A percentile compares a stretch with the other conserved stretches of the same genome.
Evolutionary conservation across 2,113 vertebrate species (phyloP).

Genomic region (Brachirus orientalis): DNA sequence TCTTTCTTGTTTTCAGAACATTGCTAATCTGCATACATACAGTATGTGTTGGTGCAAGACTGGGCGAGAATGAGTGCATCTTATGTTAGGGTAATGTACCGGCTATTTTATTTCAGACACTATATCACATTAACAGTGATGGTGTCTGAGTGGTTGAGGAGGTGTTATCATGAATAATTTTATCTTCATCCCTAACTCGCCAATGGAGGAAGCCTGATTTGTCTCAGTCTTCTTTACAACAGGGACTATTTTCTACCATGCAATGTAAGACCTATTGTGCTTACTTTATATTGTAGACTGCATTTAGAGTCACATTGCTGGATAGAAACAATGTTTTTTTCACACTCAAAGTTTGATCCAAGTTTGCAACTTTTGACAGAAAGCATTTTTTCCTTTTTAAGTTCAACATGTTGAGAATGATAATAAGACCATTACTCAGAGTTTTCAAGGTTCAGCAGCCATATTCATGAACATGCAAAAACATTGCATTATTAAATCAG

Average conservation of each 20-base stretch:
- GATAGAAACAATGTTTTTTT: constrained; percentile 1
- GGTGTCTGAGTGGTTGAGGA: constrained; percentile 2
- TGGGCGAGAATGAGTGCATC: neutral
- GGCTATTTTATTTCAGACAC: constrained; percentile 19
- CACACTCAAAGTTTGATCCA: constrained; percentile 3
- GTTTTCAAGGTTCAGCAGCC: too few relatives aligned
- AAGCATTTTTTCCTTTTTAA: neutral
- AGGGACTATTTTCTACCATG: constrained; percentile 18
- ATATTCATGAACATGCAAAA: too few relatives aligned
- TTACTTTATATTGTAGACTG: constrained; percentile 7
- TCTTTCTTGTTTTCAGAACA: neutral
- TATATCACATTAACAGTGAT: constrained; percentile 5
- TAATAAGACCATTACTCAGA: neutral
- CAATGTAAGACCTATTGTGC: constrained; percentile 18
- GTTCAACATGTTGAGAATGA: too few relatives aligned
- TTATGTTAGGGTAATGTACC: neutral
- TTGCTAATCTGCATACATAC: neutral
- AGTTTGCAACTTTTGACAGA: neutral
- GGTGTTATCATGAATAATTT: constrained; percentile 18
- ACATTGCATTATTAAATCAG: too few relatives aligned
- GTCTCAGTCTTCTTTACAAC: constrained; percentile 33
- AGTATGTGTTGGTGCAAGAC: neutral
- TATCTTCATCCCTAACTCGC: constrained; percentile 15
- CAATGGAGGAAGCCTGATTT: constrained; percentile 14
- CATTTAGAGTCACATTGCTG: constrained; percentile 12